Evolutionary conservation across 1,140 invertebrate species (phyloP), one percentile per base, ranked within the genome.

Genomic region (Oryzaephilus surinamensis): DNA sequence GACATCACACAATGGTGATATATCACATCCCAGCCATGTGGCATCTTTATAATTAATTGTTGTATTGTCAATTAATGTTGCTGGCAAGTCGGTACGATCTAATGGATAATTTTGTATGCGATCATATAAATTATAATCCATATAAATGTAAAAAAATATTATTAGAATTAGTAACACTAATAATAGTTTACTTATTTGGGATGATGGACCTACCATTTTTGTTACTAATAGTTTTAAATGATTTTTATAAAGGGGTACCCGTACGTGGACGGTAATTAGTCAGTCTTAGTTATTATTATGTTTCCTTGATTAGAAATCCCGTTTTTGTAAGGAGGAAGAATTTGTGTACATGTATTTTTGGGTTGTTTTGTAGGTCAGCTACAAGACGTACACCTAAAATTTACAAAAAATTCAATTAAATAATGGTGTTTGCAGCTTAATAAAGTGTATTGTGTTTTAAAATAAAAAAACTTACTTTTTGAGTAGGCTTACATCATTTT

Each of bases 1-100:
- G 2, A 84, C 72, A 55, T 77, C 71, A 51, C 81, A 83, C 1
- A 84, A 55, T 0, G 81, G 81, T 54, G 81, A 77, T 17, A 81
- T 67, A 38, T 71, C 67, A 52, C 80, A 84, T 3, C 72, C 67
- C 18, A 81, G 52, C 69, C 71, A 77, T 1, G 70, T 70, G 8
- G 67, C 61, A 27, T 69, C 64, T 32, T 72, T 67, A 45, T 77
- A 77, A 24, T 6, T n/a, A 24, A 10, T 24, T 21, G 10, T 11
- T 6, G 23, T 24, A 7, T 11, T 24, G 23, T 3, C 11, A 44
- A 33, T 48, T 6, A 38, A 33, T 4, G 41, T 45, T 4, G 40
- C 32, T 29, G 47, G 50, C n/a, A 46, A 42, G 10, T 34, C 21
- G 8, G 10, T 24, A 24, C 61, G 45, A 32, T 65, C 57, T 6